A percentile compares a stretch with the other conserved stretches of the same genome.
Conservation (phyloP, 30 jellyfish, hydroid and myxozoan genomes). For the Aurelia aurita region DNA sequence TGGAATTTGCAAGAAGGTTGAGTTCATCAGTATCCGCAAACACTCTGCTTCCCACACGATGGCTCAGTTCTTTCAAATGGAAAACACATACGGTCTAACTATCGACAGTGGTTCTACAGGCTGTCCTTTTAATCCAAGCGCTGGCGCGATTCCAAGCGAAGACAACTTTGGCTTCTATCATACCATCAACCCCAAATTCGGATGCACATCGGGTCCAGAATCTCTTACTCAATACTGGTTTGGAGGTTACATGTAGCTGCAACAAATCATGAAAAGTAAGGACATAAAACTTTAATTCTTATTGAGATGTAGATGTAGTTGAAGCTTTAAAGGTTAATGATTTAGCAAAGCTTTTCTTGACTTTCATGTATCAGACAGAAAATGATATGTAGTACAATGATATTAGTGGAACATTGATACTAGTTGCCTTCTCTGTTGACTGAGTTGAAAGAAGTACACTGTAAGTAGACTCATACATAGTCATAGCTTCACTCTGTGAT, state of each 20-base stretch:
- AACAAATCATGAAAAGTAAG: too few relatives aligned
- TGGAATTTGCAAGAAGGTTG: constrained; percentile 1
- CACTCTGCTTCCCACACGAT: neutral
- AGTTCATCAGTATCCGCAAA: neutral
- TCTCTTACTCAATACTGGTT: constrained; percentile 21
- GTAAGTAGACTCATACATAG: too few relatives aligned
- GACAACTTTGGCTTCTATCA: constrained; percentile 19
- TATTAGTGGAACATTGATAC: too few relatives aligned
- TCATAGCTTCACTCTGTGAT: too few relatives aligned
- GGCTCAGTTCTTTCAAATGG: neutral
- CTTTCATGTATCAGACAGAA: too few relatives aligned
- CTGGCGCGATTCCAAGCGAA: constrained; percentile 15
- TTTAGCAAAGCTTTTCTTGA: too few relatives aligned
- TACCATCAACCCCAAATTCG: neutral
- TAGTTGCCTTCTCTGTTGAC: too few relatives aligned
- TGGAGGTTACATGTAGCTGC: constrained; percentile 11
- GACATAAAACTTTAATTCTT: too few relatives aligned
- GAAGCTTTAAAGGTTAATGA: too few relatives aligned
- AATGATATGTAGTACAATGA: too few relatives aligned
- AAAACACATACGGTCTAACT: neutral
- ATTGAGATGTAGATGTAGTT: too few relatives aligned
- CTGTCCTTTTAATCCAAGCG: neutral
- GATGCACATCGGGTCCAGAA: constrained; percentile 12
- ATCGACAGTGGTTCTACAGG: neutral
- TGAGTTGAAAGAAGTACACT: too few relatives aligned